Percentiles rank a stretch among this genome's conserved stretches.
phyloP scores from a whole-genome alignment of 2,888 invertebrate species.

The Sphecodes monilicornis region DNA sequence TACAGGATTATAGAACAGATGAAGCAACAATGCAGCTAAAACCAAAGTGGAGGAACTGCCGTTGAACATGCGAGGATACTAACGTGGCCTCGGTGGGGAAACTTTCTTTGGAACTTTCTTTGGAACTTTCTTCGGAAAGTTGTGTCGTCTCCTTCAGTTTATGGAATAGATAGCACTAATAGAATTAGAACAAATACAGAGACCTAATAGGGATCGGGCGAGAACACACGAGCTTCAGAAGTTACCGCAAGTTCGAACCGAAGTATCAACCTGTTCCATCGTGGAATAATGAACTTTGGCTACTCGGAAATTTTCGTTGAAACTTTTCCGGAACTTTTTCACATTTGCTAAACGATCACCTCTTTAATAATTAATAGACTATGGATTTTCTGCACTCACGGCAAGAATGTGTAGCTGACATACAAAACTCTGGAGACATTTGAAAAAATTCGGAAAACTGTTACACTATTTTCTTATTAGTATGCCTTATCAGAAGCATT shows the following conservation, averaged over 20 bases:
- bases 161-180: conserved; percentile 1
- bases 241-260: not conserved
- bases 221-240: conserved; percentile 3
- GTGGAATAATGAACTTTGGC: not conserved
- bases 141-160: conserved; percentile 2
- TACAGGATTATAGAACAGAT: not conserved
- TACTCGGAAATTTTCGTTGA: not conserved
- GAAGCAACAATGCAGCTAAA: not conserved
- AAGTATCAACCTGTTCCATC: not conserved
- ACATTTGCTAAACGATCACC: not conserved
- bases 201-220: not conserved
- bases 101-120: conserved; percentile 6
- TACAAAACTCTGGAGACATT: not conserved
- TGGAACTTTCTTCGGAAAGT: not conserved
- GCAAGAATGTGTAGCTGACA: not conserved
- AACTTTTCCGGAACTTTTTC: not conserved
- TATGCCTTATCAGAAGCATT: not conserved
- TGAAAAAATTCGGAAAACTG: too few relatives aligned
- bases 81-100: not conserved
- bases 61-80: not conserved
- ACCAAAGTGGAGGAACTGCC: not conserved
- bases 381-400: not conserved
- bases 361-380: not conserved
- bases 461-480: not conserved
- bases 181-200: conserved; percentile 5